Percentiles rank a stretch among this genome's conserved stretches.
phyloP scores from a whole-genome alignment of 2,113 vertebrate genomes.

The Accipiter virgatus region DNA sequence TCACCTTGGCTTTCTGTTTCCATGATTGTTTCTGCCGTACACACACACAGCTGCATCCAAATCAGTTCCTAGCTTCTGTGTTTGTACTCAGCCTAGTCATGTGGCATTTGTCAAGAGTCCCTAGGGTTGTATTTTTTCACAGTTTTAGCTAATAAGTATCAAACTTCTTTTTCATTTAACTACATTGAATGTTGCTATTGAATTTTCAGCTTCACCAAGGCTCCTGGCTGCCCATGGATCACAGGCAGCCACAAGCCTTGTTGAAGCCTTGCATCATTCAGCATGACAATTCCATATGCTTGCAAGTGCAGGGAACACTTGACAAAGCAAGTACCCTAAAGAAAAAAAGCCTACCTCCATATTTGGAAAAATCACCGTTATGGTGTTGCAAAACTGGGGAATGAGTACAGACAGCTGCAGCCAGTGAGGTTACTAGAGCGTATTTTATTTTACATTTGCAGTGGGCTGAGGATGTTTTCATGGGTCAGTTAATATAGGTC shows the following conservation, averaged over 20 bases:
- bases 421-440: not conserved
- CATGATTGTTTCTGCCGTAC: not conserved
- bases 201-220: not conserved
- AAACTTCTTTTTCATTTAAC: not conserved
- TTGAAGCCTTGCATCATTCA: not conserved
- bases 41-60: not conserved
- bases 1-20: not conserved
- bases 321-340: not conserved
- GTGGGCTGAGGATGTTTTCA: not conserved
- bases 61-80: not conserved
- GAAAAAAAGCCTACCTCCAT: not conserved
- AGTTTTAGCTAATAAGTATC: not conserved
- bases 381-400: not conserved
- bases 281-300: not conserved
- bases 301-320: not conserved
- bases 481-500: not conserved
- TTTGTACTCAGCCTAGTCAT: not conserved
- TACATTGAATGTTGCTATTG: not conserved
- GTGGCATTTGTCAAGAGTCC: not conserved
- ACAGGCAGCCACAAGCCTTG: not conserved
- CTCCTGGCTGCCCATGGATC: not conserved
- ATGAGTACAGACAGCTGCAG: not conserved
- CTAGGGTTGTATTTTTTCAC: not conserved
- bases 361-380: accelerated
- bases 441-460: not conserved